Conservation (phyloP, 2,888 invertebrate species). For the Dyspetes luteomarginatus region DNA sequence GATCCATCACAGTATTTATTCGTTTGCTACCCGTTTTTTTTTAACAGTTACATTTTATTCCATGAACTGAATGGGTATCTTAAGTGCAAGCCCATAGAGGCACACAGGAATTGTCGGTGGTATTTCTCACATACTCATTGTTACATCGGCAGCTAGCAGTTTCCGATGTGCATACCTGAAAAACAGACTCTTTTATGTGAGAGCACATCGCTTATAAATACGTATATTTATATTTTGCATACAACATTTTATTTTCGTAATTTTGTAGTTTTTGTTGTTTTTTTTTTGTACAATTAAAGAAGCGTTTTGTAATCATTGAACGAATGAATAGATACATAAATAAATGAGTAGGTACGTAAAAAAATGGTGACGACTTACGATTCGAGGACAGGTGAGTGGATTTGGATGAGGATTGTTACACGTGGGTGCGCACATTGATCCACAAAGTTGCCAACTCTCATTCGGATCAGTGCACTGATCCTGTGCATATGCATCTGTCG, state of each 20-base stretch:
- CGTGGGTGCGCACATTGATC: constrained; percentile 39
- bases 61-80: no score
- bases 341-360: neutral
- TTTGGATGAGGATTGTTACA: neutral
- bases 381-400: constrained; percentile 5
- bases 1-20: no score
- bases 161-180: constrained; percentile 1
- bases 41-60: no score
- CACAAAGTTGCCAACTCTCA: constrained; percentile 29
- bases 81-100: neutral
- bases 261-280: no score
- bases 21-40: no score
- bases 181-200: no score
- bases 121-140: constrained; percentile 9
- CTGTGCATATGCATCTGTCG: constrained; percentile 20
- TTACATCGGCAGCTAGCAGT: constrained; percentile 30
- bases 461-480: constrained; percentile 1
- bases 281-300: no score
- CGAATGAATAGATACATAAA: no score
- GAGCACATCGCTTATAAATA: no score
- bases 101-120: neutral
- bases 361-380: constrained; percentile 23
- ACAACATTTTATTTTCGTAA: no score
- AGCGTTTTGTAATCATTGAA: no score
- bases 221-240: no score